Evolutionary conservation across 2,797 vertebrate species (phyloP).

Genomic region (Microctenopoma steveboyesi): DNA sequence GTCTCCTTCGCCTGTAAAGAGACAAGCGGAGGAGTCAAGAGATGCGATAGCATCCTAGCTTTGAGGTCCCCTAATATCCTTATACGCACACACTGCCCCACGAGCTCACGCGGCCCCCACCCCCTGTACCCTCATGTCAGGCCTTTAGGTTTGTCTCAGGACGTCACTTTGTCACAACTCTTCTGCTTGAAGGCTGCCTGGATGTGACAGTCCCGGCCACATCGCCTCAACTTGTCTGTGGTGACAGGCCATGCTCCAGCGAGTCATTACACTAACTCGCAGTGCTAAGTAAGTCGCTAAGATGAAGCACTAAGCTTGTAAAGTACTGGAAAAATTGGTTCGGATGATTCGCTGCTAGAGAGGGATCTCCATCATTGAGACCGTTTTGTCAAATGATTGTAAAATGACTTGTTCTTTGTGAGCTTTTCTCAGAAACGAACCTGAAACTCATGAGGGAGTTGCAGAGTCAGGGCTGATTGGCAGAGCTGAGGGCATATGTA

Average conservation of each 20-base stretch:
- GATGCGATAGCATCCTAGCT: constrained; percentile 67
- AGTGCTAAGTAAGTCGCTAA: constrained; percentile 71
- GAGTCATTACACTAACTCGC: constrained; percentile 72
- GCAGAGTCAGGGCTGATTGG: constrained; percentile 13
- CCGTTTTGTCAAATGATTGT: constrained; percentile 59
- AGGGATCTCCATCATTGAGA: constrained; percentile 62
- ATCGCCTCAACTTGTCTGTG: constrained; percentile 63
- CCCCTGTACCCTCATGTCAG: constrained; percentile 60
- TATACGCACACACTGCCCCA: constrained; percentile 26
- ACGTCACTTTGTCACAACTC: constrained; percentile 78
- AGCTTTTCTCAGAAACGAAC: constrained; percentile 43
- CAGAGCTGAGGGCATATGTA: constrained; percentile 16
- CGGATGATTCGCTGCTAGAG: constrained; percentile 52
- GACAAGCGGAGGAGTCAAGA: constrained; percentile 56
- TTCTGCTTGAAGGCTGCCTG: constrained; percentile 71
- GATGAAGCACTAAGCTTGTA: constrained; percentile 70
- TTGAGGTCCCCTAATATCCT: constrained; percentile 40
- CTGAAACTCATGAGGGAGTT: constrained; percentile 41
- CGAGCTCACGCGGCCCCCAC: constrained; percentile 32
- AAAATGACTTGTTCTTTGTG: constrained; percentile 53
- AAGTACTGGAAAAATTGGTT: constrained; percentile 62
- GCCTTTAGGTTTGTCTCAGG: constrained; percentile 74
- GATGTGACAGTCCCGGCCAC: constrained; percentile 73
- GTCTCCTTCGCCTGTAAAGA: constrained; percentile 55
- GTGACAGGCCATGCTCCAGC: constrained; percentile 73